These are phyloP conservation scores for Agelastica alni DNA, from an alignment of 2,888 invertebrate genomes.

Conservation along the genomic window DNA sequence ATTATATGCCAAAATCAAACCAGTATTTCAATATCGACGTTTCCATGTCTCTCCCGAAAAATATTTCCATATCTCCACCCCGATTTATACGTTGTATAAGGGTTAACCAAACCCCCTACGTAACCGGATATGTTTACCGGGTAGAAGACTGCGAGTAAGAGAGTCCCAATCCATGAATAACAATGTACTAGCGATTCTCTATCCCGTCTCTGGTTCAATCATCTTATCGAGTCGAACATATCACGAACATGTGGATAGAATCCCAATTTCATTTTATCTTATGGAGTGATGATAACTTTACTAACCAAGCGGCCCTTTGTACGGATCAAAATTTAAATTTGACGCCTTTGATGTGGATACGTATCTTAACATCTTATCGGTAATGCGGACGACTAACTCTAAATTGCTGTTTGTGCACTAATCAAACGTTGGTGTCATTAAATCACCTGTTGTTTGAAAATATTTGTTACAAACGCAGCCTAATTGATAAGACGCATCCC, in stretches of 20 bases:
- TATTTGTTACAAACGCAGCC: too few species aligned
- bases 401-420: too few species aligned
- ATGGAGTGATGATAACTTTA: constrained; percentile 23
- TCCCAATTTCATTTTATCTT: constrained; percentile 32
- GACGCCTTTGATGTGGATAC: constrained; percentile 37
- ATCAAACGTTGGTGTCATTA: too few species aligned
- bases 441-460: too few species aligned
- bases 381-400: neutral
- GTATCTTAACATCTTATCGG: neutral
- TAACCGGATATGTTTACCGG: constrained; percentile 46
- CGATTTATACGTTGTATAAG: constrained; percentile 13
- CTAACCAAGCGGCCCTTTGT: constrained; percentile 37
- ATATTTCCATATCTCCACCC: constrained; percentile 15
- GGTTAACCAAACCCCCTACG: constrained; percentile 31
- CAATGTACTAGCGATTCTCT: constrained; percentile 38
- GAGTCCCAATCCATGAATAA: constrained; percentile 47
- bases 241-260: constrained; percentile 46
- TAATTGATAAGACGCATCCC: too few species aligned
- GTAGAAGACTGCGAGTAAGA: constrained; percentile 13
- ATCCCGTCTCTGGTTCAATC: constrained; percentile 36
- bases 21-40: neutral
- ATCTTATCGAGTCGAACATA: constrained; percentile 45
- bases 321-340: constrained; percentile 41
- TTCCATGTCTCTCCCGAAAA: constrained; percentile 9
- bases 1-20: neutral